Evolutionary conservation across 2,113 vertebrate genomes (phyloP).

Genomic region (Platycercus adscitus): DNA sequence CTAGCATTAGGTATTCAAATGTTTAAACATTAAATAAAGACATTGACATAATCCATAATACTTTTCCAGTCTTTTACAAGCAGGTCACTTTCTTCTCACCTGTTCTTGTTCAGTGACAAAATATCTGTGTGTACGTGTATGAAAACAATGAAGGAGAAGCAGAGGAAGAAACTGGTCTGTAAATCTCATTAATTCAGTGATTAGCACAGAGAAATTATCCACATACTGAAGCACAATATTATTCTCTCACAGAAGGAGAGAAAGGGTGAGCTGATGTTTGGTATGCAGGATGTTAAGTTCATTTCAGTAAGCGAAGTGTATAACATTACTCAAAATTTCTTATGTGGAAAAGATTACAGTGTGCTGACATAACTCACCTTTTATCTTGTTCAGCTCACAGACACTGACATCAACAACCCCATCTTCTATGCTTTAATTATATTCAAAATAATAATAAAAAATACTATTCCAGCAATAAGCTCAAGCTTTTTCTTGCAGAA

Average conservation of each 20-base stretch:
- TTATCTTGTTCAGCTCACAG: neutral
- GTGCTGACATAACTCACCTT: neutral
- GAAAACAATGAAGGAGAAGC: neutral
- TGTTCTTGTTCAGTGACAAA: neutral
- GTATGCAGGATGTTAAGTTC: neutral
- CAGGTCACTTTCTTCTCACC: neutral
- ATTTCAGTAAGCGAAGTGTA: neutral
- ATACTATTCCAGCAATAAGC: neutral
- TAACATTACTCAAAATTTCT: slow-evolving; percentile 1
- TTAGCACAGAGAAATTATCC: slow-evolving; percentile 23
- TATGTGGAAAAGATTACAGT: neutral
- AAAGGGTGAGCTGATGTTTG: neutral
- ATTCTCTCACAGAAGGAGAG: neutral
- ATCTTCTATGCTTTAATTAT: neutral
- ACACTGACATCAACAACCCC: neutral
- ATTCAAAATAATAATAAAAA: neutral
- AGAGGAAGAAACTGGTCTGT: neutral
- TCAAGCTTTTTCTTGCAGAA: neutral
- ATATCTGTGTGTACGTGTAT: neutral
- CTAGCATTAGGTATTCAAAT: neutral
- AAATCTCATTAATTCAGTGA: slow-evolving; percentile 28
- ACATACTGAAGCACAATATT: slow-evolving; percentile 12
- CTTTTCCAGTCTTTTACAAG: neutral
- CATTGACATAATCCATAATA: neutral
- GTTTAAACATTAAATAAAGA: neutral